These are phyloP conservation scores for Lithobates sylvaticus DNA, from an alignment of 2,797 vertebrate genomes.

Conservation along the genomic window DNA sequence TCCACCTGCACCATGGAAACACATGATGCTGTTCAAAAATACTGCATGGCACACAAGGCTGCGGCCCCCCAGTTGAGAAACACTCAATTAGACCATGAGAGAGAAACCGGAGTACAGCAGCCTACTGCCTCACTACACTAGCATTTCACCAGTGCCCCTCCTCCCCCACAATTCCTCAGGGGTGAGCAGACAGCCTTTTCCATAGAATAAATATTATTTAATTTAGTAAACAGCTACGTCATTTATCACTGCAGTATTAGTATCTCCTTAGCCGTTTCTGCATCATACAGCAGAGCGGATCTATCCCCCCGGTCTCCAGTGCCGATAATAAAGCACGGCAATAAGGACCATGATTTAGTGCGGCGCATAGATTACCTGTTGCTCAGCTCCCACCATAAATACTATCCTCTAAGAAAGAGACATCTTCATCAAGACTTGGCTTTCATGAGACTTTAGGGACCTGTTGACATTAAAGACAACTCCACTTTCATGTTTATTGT, in stretches of 20 bases:
- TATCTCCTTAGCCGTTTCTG: neutral
- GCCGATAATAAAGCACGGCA: neutral
- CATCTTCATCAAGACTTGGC: slow-evolving; percentile 27
- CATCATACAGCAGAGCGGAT: neutral
- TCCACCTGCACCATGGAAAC: too few species aligned
- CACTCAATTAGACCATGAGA: too few species aligned
- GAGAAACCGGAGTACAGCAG: too few species aligned
- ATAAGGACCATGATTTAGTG: neutral
- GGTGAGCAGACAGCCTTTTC: neutral
- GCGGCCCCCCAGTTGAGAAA: too few species aligned
- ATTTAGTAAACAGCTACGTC: neutral
- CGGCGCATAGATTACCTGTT: slow-evolving; percentile 5
- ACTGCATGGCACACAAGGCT: too few species aligned
- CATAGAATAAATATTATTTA: neutral
- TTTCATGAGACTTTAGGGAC: slow-evolving; percentile 46
- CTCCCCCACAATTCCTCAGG: too few species aligned
- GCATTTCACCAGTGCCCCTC: too few species aligned
- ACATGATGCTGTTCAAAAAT: too few species aligned
- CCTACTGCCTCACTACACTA: too few species aligned
- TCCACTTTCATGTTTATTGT: slow-evolving; percentile 16
- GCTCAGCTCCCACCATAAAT: slow-evolving; percentile 17
- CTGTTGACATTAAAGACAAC: slow-evolving; percentile 33
- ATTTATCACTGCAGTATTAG: neutral
- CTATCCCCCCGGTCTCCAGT: neutral
- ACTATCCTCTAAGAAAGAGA: slow-evolving; percentile 14